Evolutionary conservation across 1,140 invertebrate genomes (phyloP), one percentile per base, ranked within the genome.

Genomic region (Brevipalpus yothersi): DNA sequence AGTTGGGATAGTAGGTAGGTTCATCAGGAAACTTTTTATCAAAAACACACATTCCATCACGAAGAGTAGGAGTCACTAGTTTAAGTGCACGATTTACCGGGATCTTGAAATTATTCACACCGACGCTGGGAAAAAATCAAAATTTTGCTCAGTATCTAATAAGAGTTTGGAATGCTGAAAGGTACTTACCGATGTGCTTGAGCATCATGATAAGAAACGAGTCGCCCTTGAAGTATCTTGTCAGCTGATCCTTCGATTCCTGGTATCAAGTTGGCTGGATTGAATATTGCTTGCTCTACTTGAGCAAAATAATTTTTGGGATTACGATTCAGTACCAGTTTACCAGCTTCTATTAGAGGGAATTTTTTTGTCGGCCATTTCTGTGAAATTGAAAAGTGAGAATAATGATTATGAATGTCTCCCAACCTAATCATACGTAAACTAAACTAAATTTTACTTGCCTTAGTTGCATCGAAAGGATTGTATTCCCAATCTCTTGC

Each of bases 1-100:
- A 93, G 71, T 96, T 96, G 0, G 93, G 93, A 75, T 80, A 92
- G 69, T 95, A 96, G 72, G 94, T 94, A 1, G 92, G 53, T 2
- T 4, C 19, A 23, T 9, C 8, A 21, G 13, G 13, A 10, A 9
- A 4, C 21, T 54, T 54, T 23, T 67, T 60, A 58, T 60, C 60
- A 13, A 70, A 69, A 12, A 74, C 71, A 75, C 72, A 70, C 11
- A 78, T 74, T 2, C 92, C 92, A 72, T 95, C 91, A 42, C 91
- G 78, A 70, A 91, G 84, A 69, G 80, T 80, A 10, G 61, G 61
- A n/a, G 17, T 4, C 7, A 56, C 17, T 3, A 49, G 8, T 23
- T 4, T 5, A 31, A 15, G 8, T 23, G 53, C 7, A 23, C 7
- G 5, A 40, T 54, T 54, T 5, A 54, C 39, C 10, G 61, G 58